Percentiles rank a stretch among this genome's conserved stretches.
These are phyloP conservation scores for Prionailurus bengalensis DNA, from an alignment of 2,113 vertebrate genomes.

Conservation along the genomic window DNA sequence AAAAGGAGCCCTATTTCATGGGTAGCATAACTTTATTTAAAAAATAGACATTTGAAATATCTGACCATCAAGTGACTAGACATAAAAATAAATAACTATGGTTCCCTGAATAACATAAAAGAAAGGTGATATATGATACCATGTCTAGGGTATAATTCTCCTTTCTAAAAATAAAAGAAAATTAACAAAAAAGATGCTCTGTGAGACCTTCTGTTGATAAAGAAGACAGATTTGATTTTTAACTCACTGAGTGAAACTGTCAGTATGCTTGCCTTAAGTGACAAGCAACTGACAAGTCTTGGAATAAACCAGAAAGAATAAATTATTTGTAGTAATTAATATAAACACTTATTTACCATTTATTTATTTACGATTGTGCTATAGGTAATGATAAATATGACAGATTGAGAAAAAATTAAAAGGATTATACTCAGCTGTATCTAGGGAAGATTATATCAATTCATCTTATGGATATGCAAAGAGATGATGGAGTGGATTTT, in stretches of 20 bases:
- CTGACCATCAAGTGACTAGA: not conserved
- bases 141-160: not conserved
- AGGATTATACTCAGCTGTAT: not conserved
- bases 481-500: not conserved
- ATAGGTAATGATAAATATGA: constrained; percentile 13
- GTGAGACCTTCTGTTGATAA: not conserved
- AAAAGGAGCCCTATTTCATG: not conserved
- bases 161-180: constrained; percentile 45
- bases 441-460: not conserved
- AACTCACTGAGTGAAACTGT: not conserved
- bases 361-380: not conserved
- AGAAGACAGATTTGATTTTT: constrained; percentile 19
- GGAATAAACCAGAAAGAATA: constrained; percentile 22
- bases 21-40: not conserved
- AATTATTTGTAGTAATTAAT: constrained; percentile 22
- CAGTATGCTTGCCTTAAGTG: not conserved
- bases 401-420: not conserved
- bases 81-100: not conserved
- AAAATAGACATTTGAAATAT: constrained; percentile 47
- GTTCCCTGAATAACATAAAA: constrained; percentile 17
- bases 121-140: not conserved
- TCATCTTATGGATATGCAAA: not conserved
- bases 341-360: not conserved
- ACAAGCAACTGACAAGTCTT: constrained; percentile 1
- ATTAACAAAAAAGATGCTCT: not conserved